phyloP scores from a whole-genome alignment of 2,113 vertebrate genomes.

The Scomber colias region DNA sequence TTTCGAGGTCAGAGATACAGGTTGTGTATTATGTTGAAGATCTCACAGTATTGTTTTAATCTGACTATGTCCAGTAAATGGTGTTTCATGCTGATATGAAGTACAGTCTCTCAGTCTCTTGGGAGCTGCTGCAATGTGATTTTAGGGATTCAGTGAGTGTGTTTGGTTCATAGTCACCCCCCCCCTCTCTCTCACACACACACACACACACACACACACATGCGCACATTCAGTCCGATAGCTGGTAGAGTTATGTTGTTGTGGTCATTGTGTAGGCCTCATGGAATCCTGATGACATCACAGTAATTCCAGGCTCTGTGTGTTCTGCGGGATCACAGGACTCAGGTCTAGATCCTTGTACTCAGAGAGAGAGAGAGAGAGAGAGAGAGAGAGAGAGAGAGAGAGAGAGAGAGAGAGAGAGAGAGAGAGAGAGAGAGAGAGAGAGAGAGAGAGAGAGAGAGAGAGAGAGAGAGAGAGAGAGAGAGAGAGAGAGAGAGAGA shows the following conservation, averaged over 20 bases:
- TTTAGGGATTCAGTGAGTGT: neutral
- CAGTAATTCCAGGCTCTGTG: constrained; percentile 44
- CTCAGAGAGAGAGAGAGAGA: constrained; percentile 15
- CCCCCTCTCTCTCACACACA: neutral
- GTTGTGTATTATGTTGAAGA: neutral
- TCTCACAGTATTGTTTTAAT: constrained; percentile 1
- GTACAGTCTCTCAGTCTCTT: neutral
- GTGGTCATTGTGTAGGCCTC: constrained; percentile 52
- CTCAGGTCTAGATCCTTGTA: constrained; percentile 32
- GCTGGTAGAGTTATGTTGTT: constrained; percentile 58
- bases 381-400: neutral
- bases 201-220: constrained; percentile 9
- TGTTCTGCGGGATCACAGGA: constrained; percentile 57
- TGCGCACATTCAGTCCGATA: constrained; percentile 7
- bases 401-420: neutral
- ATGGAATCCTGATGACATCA: constrained; percentile 77
- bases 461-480: too few relatives aligned
- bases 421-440: neutral
- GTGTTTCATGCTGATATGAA: neutral
- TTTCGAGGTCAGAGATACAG: constrained; percentile 5
- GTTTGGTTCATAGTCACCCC: too few relatives aligned
- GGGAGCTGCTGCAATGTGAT: neutral
- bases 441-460: too few relatives aligned
- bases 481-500: too few relatives aligned
- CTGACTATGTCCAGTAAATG: neutral